Base-by-base conservation (phyloP, 2,888 invertebrate genomes). In the Criorhina ranunculi region DNA sequence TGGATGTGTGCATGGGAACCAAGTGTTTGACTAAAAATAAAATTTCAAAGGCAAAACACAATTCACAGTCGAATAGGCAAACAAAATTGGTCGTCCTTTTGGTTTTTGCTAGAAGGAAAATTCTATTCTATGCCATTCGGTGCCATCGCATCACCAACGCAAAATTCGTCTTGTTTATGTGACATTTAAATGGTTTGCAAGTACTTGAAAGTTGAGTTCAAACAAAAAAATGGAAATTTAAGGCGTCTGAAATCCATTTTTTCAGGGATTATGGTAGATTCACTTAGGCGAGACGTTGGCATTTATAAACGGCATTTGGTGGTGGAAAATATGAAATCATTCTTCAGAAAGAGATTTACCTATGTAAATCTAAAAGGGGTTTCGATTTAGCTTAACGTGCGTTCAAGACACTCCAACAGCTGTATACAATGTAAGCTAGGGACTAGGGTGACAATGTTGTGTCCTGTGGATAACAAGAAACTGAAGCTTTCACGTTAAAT, bases 191-290 rank as follows among this genome's bases (percentile, higher is more conserved):
- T 19, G 9, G 19, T 24, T 24, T 24, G 24, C n/a, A n/a, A n/a
- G n/a, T 24, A 24, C 24, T 24, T 24, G 24, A 24, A 4, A 24
- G 24, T 24, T 24, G 1, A 4, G 4, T 3, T 4, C 24, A 24
- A 24, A 24, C 24, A 15, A 51, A 51, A 29, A 51, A 29, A 29
- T 29, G 29, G n/a, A 12, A 29, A 51, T 51, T 51, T 51, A 51
- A 19, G 29, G 12, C 29, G 24, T 12, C 29, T 3, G 29, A 51
- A 7, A 9, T n/a, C 24, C 19, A 17, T 19, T 46, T 17, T 44
- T 9, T 9, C 19, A 17, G n/a, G 51, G 51, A 51, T 51, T 51
- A 51, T 29, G n/a, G 19, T 5, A 24, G 51, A 51, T 51, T 51
- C 51, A 51, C 51, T 51, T 11, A 19, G 51, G 51, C 51, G 29